Evolutionary conservation across 2,113 vertebrate genomes (phyloP).

Genomic region (Laterallus jamaicensis): DNA sequence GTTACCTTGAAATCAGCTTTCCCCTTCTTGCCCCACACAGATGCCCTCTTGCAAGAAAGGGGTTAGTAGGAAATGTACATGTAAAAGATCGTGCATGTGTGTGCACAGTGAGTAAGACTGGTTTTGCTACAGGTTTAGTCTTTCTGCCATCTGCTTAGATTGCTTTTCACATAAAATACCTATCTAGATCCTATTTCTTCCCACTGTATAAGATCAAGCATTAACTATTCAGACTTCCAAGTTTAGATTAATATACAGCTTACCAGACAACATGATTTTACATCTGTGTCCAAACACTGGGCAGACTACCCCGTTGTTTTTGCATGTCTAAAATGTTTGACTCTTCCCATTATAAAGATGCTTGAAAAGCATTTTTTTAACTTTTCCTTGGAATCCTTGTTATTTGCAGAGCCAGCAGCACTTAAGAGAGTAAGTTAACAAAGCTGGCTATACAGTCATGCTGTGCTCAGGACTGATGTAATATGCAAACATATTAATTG

Average conservation of each 20-base stretch:
- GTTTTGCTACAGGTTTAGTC: neutral
- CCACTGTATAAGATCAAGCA: neutral
- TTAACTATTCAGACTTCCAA: neutral
- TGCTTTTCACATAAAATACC: neutral
- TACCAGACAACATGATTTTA: neutral
- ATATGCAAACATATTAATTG: neutral
- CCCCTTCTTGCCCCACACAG: neutral
- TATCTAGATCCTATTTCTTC: neutral
- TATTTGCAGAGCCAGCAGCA: slow-evolving; percentile 15
- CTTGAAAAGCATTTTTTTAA: neutral
- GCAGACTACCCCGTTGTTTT: neutral
- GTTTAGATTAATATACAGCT: neutral
- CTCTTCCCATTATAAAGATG: neutral
- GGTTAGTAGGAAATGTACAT: neutral
- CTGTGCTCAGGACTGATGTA: neutral
- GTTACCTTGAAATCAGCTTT: neutral
- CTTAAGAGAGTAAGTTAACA: neutral
- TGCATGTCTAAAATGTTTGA: neutral
- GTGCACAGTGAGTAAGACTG: neutral
- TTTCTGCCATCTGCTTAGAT: neutral
- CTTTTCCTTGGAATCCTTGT: neutral
- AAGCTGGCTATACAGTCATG: neutral
- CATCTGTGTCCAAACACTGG: neutral
- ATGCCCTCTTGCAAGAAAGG: neutral
- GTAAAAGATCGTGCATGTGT: neutral